These are phyloP conservation scores for Porites australiensis DNA, from an alignment of 64 coral and sea anemone species.

Conservation along the genomic window DNA sequence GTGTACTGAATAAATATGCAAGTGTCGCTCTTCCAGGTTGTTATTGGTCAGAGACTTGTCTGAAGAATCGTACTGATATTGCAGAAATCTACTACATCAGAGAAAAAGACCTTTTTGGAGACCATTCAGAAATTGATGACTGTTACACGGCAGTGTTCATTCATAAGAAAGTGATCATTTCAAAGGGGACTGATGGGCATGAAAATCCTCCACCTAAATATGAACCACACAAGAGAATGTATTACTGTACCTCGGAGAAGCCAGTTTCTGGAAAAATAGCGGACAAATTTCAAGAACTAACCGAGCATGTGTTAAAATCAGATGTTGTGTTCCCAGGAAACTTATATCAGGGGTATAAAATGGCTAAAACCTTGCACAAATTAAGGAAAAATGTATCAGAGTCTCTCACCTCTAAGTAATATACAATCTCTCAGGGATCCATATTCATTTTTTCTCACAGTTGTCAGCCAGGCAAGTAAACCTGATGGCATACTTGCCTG, in stretches of 20 bases:
- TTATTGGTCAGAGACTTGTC: slow-evolving; percentile 81
- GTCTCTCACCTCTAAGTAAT: not conserved
- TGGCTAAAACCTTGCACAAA: not conserved
- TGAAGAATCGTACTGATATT: slow-evolving; percentile 68
- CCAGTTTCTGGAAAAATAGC: not conserved
- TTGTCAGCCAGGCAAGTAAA: too few species aligned
- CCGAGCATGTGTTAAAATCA: not conserved
- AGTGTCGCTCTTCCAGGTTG: slow-evolving; percentile 53
- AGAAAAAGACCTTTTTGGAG: slow-evolving; percentile 81
- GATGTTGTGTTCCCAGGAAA: not conserved
- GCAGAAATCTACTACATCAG: slow-evolving; percentile 90
- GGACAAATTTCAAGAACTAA: not conserved
- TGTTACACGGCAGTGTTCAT: slow-evolving; percentile 91
- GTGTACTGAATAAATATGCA: slow-evolving; percentile 45
- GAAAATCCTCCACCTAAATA: slow-evolving; percentile 38
- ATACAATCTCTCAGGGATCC: not conserved
- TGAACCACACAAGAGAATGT: slow-evolving; percentile 67
- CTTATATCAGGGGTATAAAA: not conserved
- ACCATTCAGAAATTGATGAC: slow-evolving; percentile 69
- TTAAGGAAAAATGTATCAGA: not conserved
- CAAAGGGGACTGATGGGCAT: slow-evolving; percentile 22
- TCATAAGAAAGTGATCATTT: slow-evolving; percentile 84
- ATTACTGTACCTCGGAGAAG: slow-evolving; percentile 3
- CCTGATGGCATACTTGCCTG: too few species aligned
- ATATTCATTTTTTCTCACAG: too few species aligned